Evolutionary conservation across 2,113 vertebrate genomes (phyloP), one percentile per base, ranked within the genome.

Genomic region (Globicephala melas): DNA sequence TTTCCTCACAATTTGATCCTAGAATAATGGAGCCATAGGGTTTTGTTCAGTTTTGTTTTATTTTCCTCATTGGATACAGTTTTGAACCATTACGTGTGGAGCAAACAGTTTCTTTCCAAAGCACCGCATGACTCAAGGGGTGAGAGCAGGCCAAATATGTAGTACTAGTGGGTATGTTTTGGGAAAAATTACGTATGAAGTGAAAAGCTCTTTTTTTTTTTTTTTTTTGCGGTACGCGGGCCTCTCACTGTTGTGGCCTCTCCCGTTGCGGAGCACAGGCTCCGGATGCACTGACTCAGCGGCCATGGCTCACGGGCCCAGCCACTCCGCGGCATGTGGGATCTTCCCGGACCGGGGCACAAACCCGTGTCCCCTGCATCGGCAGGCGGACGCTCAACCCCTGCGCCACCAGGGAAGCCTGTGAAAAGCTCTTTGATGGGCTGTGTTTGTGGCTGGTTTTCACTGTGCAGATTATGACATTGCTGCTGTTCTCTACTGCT

Each of bases 41-140:
- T 71, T 92, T 82, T 7, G 9, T 26, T 44, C 50, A 21, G 8
- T 21, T 55, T 50, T 67, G 50, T n/a, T 79, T 36, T n/a, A 11
- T 79, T 60, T 6, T 23, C 65, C 38, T 73, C 14, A 12, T 70
- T 63, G 81, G n/a, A 38, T 60, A 76, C 11, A 91, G 55, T 89
- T 95, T 83, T 87, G 73, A 90, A 47, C 67, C 73, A 50, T 84
- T 62, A 84, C 36, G 50, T 63, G 28, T 47, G 25, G 95, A 36
- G 47, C n/a, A 18, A 97, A 76, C 3, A 25, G 10, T 92, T 96
- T 85, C 28, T 88, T 96, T 93, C 62, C 70, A 84, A 89, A 90
- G 62, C 33, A 86, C 53, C 36, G 50, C 6, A 25, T 33, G 44
- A 76, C 47, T 84, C 14, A 1, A 74, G 11, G 23, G 60, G 31